Conservation (phyloP, 2,888 invertebrate genomes). For the Alviniconcha strummeri region DNA sequence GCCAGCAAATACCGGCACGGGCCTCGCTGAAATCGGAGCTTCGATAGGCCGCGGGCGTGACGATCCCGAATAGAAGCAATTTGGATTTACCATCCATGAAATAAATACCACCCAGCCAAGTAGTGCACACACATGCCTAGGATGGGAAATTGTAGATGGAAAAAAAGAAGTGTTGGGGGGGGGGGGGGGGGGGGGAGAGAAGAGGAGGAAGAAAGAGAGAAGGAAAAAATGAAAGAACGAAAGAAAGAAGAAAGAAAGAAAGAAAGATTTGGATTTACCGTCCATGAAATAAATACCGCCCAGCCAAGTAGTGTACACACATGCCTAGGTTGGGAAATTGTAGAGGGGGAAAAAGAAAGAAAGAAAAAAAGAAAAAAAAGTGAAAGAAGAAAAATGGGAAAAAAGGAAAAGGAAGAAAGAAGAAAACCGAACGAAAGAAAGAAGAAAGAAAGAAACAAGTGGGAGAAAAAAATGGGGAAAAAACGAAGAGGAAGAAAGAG, state of each 20-base stretch:
- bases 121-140: constrained; percentile 4
- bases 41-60: constrained; percentile 8
- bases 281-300: constrained; percentile 33
- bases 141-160: constrained; percentile 10
- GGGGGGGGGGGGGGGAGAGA: background rate
- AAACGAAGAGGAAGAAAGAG: constrained; percentile 6
- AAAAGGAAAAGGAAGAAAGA: too few relatives aligned
- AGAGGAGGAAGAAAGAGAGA: background rate
- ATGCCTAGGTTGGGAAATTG: constrained; percentile 6
- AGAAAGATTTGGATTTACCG: constrained; percentile 26
- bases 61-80: constrained; percentile 26
- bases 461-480: constrained; percentile 24
- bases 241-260: too few relatives aligned
- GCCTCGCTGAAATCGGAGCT: constrained; percentile 19
- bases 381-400: background rate
- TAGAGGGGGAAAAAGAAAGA: background rate
- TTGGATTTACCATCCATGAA: constrained; percentile 33
- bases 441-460: too few relatives aligned
- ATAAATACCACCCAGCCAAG: constrained; percentile 26
- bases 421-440: too few relatives aligned
- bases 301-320: background rate
- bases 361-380: background rate
- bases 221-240: background rate
- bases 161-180: background rate
- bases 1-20: constrained; percentile 25